Percentiles rank a stretch among this genome's conserved stretches.
Conservation (phyloP, 2,797 vertebrate genomes). For the Chromobotia macracanthus region DNA sequence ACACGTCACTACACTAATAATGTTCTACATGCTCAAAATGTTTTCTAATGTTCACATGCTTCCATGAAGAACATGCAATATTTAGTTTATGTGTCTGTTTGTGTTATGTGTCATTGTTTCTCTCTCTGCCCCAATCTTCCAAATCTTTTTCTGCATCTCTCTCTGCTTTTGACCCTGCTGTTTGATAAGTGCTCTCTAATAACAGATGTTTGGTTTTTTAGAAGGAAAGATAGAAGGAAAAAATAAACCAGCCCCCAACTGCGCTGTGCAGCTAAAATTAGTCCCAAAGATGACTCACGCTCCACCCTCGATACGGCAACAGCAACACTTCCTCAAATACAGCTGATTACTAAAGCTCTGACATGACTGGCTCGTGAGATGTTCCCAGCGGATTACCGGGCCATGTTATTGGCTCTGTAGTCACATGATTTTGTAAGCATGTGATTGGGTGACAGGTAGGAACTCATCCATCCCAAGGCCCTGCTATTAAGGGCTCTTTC, state of each 20-base stretch:
- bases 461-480: conserved; percentile 2
- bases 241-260: conserved; percentile 60
- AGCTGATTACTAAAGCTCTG: conserved; percentile 61
- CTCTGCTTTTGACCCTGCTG: not conserved
- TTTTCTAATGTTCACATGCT: too few relatives aligned
- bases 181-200: conserved; percentile 23
- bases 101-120: not conserved
- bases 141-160: not conserved
- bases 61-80: too few relatives aligned
- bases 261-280: conserved; percentile 73
- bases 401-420: conserved; percentile 11
- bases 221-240: not conserved
- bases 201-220: conserved; percentile 29
- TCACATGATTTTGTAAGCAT: conserved; percentile 7
- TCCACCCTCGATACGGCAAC: conserved; percentile 74
- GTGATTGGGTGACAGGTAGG: conserved; percentile 35
- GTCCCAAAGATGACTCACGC: conserved; percentile 76
- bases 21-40: too few relatives aligned
- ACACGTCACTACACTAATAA: too few relatives aligned
- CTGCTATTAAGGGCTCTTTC: not conserved
- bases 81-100: too few relatives aligned
- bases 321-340: conserved; percentile 72
- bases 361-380: conserved; percentile 65
- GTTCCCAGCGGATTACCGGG: not conserved
- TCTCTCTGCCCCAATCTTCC: not conserved